Evolutionary conservation across 1,140 invertebrate genomes (phyloP).

Genomic region (Listronotus bonariensis): DNA sequence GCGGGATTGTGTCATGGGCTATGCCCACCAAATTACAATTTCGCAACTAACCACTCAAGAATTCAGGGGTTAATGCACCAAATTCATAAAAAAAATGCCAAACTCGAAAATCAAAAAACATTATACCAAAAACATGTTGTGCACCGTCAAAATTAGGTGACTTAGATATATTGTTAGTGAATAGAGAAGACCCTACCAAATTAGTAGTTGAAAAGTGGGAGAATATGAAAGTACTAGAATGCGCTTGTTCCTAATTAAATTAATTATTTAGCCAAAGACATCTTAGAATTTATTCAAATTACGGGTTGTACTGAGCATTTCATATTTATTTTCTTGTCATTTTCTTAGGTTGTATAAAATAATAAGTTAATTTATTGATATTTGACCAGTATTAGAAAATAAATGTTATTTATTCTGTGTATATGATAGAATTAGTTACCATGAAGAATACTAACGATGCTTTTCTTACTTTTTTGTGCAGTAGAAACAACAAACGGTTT

Average conservation of each 20-base stretch:
- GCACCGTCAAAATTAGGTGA: slow-evolving; percentile 70
- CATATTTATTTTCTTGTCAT: slow-evolving; percentile 17
- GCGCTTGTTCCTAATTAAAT: slow-evolving; percentile 67
- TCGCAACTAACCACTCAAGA: slow-evolving; percentile 73
- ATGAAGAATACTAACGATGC: not conserved
- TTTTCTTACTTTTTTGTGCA: not conserved
- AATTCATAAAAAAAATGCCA: slow-evolving; percentile 55
- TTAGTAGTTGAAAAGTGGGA: slow-evolving; percentile 73
- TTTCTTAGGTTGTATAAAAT: slow-evolving; percentile 1
- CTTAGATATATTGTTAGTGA: slow-evolving; percentile 70
- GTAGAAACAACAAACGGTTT: not conserved
- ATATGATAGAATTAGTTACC: not conserved
- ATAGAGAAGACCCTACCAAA: slow-evolving; percentile 65
- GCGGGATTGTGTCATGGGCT: slow-evolving; percentile 74
- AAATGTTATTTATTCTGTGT: not conserved
- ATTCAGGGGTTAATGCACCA: slow-evolving; percentile 72
- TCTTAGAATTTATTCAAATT: slow-evolving; percentile 16
- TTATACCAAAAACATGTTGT: slow-evolving; percentile 69
- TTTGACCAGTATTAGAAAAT: slow-evolving; percentile 15
- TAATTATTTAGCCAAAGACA: not conserved
- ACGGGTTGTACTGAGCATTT: slow-evolving; percentile 40
- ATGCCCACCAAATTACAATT: slow-evolving; percentile 71
- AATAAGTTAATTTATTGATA: slow-evolving; percentile 11
- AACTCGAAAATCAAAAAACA: slow-evolving; percentile 30
- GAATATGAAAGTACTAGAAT: slow-evolving; percentile 73